Percentiles rank a stretch among this genome's conserved stretches.
Conservation (phyloP, 2,888 invertebrate species). For the Calameuta idolon region DNA sequence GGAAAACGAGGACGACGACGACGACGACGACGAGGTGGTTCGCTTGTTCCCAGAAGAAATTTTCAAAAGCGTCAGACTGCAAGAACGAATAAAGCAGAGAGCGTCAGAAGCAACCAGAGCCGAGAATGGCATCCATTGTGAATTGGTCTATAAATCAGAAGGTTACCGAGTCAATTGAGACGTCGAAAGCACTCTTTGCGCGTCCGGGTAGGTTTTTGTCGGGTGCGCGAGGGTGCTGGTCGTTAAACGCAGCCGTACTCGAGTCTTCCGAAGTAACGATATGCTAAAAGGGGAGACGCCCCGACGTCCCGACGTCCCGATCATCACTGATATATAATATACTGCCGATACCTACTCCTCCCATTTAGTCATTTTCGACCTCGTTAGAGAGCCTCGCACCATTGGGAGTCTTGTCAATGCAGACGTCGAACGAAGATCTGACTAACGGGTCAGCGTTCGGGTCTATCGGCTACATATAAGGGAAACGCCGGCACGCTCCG, state of each 20-base stretch:
- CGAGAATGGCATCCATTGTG: slow-evolving; percentile 15
- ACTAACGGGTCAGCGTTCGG: slow-evolving; percentile 1
- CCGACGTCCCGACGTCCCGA: slow-evolving; percentile 14
- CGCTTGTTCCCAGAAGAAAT: no score
- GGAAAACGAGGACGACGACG: slow-evolving; percentile 23
- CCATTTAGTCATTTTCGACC: slow-evolving; percentile 1
- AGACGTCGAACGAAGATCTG: not conserved
- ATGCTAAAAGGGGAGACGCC: slow-evolving; percentile 51
- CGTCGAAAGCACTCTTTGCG: slow-evolving; percentile 60
- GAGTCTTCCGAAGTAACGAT: slow-evolving; percentile 60
- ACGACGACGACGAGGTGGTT: no score
- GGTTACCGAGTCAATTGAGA: slow-evolving; percentile 59
- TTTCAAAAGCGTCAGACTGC: no score
- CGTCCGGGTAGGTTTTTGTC: slow-evolving; percentile 33
- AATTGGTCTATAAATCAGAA: slow-evolving; percentile 54
- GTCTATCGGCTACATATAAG: no score
- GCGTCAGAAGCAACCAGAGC: not conserved
- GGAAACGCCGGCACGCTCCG: no score
- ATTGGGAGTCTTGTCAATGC: not conserved
- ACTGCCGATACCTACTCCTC: slow-evolving; percentile 24
- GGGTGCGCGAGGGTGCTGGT: slow-evolving; percentile 36
- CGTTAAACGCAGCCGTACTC: slow-evolving; percentile 63
- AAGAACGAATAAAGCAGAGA: not conserved
- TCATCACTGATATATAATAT: slow-evolving; percentile 23
- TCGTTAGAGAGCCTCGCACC: slow-evolving; percentile 9